These are phyloP conservation scores for Galago senegalensis DNA, from an alignment of 2,797 vertebrate genomes.

Conservation along the genomic window DNA sequence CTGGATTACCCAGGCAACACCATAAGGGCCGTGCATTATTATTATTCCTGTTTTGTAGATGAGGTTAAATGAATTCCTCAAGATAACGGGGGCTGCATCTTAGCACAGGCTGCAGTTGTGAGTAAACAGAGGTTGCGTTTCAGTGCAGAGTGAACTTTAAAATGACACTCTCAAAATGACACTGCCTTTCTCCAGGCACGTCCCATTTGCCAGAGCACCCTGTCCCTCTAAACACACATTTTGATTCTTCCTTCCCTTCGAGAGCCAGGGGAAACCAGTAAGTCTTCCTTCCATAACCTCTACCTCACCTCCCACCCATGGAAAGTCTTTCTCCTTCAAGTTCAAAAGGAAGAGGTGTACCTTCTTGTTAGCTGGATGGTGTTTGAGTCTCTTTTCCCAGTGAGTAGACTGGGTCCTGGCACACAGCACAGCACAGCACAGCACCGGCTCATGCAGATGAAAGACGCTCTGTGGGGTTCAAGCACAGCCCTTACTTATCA, in stretches of 20 bases:
- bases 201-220: background rate
- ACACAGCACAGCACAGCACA: too few species aligned
- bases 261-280: background rate
- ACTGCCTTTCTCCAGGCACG: rapidly evolving
- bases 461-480: background rate
- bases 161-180: background rate
- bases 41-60: background rate
- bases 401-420: background rate
- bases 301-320: background rate
- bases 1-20: background rate
- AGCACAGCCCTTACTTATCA: too few species aligned
- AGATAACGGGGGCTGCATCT: background rate
- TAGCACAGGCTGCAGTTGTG: background rate
- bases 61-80: background rate
- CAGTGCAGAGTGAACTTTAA: background rate
- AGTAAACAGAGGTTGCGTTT: background rate
- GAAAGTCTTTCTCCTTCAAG: background rate
- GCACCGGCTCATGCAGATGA: background rate
- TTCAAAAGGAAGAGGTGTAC: background rate
- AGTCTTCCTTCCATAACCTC: background rate
- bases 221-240: background rate
- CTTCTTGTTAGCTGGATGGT: background rate
- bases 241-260: background rate
- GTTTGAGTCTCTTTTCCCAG: background rate
- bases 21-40: background rate